Percentiles rank a stretch among this genome's conserved stretches.
Conservation (phyloP, 2,797 vertebrate species). For the Paratrypauchen microcephalus region DNA sequence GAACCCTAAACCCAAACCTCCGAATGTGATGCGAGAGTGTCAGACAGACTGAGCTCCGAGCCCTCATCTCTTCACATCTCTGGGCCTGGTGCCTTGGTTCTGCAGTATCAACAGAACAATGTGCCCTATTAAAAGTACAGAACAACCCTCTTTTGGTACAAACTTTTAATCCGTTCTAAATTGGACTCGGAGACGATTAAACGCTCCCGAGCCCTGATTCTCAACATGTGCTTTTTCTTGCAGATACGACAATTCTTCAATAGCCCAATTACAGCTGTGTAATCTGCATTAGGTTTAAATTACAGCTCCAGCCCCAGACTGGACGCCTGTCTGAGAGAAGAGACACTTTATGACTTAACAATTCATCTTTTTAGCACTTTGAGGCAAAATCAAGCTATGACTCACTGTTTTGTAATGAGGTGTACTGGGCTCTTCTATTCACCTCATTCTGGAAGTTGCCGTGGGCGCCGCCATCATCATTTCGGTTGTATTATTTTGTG, state of each 20-base stretch:
- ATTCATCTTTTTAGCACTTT: not conserved
- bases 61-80: conserved; percentile 37
- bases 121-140: conserved; percentile 20
- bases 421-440: too few species aligned
- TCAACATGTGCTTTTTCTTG: conserved; percentile 49
- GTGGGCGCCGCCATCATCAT: too few species aligned
- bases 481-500: too few species aligned
- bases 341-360: conserved; percentile 15
- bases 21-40: conserved; percentile 12
- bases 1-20: not conserved
- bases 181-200: conserved; percentile 17
- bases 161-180: conserved; percentile 42
- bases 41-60: conserved; percentile 46
- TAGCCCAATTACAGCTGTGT: conserved; percentile 46
- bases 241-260: conserved; percentile 44
- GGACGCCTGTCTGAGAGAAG: conserved; percentile 24
- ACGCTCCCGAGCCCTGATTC: conserved; percentile 27
- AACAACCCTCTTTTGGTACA: conserved; percentile 21
- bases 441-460: too few species aligned
- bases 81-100: conserved; percentile 26
- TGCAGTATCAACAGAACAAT: conserved; percentile 32
- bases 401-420: too few species aligned
- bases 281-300: conserved; percentile 50
- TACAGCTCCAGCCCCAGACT: conserved; percentile 18
- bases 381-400: not conserved